These are phyloP conservation scores for Zoanthus sansibaricus DNA, from an alignment of 92 coral and sea anemone species.

Conservation along the genomic window DNA sequence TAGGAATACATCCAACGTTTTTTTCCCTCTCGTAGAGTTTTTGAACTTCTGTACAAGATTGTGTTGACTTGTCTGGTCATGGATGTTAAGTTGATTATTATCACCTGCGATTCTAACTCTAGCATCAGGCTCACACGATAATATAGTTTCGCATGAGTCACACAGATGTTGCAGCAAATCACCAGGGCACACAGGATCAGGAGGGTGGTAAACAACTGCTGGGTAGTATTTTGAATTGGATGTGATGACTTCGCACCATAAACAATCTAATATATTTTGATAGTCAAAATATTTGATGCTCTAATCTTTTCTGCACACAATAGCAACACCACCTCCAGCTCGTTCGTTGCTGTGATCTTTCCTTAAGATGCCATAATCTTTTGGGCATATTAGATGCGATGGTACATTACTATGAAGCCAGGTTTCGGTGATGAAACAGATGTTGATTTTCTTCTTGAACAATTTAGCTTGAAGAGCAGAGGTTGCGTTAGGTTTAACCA, in stretches of 20 bases:
- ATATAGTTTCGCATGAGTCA: slow-evolving; percentile 62
- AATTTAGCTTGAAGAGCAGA: slow-evolving; percentile 59
- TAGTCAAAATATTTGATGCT: slow-evolving; percentile 8
- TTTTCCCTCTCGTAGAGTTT: too few relatives aligned
- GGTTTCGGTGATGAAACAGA: slow-evolving; percentile 45
- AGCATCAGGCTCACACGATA: slow-evolving; percentile 56
- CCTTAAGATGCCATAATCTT: slow-evolving; percentile 45
- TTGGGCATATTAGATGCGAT: slow-evolving; percentile 37
- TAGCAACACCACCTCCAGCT: slow-evolving; percentile 55
- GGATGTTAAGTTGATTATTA: slow-evolving; percentile 58
- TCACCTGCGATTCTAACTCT: slow-evolving; percentile 63
- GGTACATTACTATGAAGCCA: slow-evolving; percentile 50
- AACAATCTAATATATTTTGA: too few relatives aligned
- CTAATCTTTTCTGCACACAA: slow-evolving; percentile 56
- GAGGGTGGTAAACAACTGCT: slow-evolving; percentile 64
- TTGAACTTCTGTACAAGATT: too few relatives aligned
- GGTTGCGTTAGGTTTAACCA: slow-evolving; percentile 63
- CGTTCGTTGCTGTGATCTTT: slow-evolving; percentile 45
- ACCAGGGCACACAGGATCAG: slow-evolving; percentile 61
- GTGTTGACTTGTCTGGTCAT: slow-evolving; percentile 15
- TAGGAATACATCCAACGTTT: too few relatives aligned
- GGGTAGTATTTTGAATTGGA: slow-evolving; percentile 40
- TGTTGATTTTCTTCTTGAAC: slow-evolving; percentile 39
- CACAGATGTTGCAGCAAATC: slow-evolving; percentile 55
- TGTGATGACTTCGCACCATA: slow-evolving; percentile 51